Percentiles rank a stretch among this genome's conserved stretches.
Evolutionary conservation across 2,113 vertebrate species (phyloP).

Genomic region (Neolamprologus hecqui): DNA sequence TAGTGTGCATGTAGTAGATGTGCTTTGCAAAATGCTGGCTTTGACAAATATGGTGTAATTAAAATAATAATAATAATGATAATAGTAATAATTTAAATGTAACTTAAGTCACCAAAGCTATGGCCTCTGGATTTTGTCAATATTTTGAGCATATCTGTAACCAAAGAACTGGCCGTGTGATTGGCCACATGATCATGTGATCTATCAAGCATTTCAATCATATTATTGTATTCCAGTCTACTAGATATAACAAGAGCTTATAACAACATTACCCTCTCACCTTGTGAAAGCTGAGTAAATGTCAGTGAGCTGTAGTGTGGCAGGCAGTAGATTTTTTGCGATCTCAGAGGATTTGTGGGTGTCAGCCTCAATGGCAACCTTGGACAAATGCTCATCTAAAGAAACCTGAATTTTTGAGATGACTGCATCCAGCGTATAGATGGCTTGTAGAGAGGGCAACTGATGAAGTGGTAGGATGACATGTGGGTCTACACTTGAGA

Average conservation of each 20-base stretch:
- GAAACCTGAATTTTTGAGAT: constrained; percentile 98
- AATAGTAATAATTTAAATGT: neutral
- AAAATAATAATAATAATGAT: neutral
- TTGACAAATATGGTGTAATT: neutral
- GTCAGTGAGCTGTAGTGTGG: constrained; percentile 88
- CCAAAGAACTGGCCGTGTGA: neutral
- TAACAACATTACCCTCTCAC: constrained; percentile 50
- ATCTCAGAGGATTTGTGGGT: constrained; percentile 87
- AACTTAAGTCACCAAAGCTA: neutral
- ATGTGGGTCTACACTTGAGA: constrained; percentile 83
- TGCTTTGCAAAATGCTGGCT: neutral
- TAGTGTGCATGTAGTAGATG: neutral
- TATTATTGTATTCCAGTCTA: neutral
- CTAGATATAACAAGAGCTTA: neutral
- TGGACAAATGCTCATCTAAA: constrained; percentile 92
- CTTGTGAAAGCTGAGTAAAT: constrained; percentile 88
- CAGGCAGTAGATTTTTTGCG: constrained; percentile 93
- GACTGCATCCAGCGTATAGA: constrained; percentile 93
- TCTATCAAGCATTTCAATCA: neutral
- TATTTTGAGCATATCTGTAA: neutral
- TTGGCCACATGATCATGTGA: neutral
- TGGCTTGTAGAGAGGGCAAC: constrained; percentile 90
- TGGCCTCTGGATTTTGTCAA: neutral
- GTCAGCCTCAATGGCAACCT: constrained; percentile 86
- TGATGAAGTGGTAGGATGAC: constrained; percentile 85